Base-by-base conservation (phyloP, 2,888 invertebrate species). In the Ptilodon capucinus region DNA sequence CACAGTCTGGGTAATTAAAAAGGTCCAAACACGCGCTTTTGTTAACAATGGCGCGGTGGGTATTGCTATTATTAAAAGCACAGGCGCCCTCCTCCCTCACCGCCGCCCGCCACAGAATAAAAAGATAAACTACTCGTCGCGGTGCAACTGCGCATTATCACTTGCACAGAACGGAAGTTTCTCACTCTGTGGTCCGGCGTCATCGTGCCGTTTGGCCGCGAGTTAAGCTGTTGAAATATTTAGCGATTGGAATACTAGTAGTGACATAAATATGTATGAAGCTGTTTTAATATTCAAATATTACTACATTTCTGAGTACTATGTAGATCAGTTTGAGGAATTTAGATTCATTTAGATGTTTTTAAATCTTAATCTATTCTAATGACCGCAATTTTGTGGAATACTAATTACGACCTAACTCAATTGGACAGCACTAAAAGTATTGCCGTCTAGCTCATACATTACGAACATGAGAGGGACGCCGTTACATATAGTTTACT, bases 91-190 rank as follows among this genome's bases (percentile, higher is more conserved):
- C 17, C 17, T 13, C 16, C 17, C 9, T 7, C n/a, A 40, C 25
- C 9, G n/a, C 5, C 18, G 17, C 8, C 21, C 30, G 36, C 40
- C 42, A 45, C 18, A 25, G 42, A 14, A 25, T 9, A 9, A 40
- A 36, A 30, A 43, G 35, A 35, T 39, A 41, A 41, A 48, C 41
- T 13, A 32, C 21, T 32, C 39, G 35, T 23, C 46, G 44, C 46
- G 32, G 46, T 41, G 36, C 18, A 40, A 46, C 32, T 51, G 41
- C 44, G 50, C 44, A 46, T 51, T 46, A 30, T 28, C 46, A 43
- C 43, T 25, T 30, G 39, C 25, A 17, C 45, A 21, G 17, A 34
- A 38, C 17, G 28, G 28, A 40, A 30, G 32, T 43, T 45, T 36
- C 43, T 46, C 40, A 46, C 35, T 34, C 50, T 43, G 42, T 50